Conservation (phyloP, 2,888 invertebrate genomes). For the Fragum fragum region DNA sequence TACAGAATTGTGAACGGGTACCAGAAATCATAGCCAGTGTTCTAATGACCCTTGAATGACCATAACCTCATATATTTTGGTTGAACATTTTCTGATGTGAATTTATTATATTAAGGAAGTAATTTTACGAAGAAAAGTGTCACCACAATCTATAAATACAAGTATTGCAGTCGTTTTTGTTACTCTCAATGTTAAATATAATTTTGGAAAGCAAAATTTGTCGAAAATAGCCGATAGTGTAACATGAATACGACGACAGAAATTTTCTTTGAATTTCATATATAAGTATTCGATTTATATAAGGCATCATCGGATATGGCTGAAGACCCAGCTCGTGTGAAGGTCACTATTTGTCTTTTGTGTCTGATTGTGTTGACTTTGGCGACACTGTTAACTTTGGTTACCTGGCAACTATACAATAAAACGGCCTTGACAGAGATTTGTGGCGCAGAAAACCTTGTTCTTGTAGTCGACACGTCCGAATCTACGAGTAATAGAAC, state of each 20-base stretch:
- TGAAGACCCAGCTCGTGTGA: constrained; percentile 5
- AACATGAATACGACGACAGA: no score
- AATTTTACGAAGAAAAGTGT: not conserved
- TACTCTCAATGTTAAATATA: no score
- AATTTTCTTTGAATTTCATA: no score
- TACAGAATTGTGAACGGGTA: not conserved
- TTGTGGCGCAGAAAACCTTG: not conserved
- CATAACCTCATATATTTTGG: not conserved
- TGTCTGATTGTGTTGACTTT: constrained; percentile 11
- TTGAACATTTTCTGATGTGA: not conserved
- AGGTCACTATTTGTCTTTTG: not conserved
- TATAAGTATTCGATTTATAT: no score
- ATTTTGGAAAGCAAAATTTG: no score
- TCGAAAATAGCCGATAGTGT: no score
- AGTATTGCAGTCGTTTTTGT: no score
- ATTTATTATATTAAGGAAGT: not conserved
- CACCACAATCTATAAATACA: no score
- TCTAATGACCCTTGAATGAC: not conserved
- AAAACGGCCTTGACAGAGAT: not conserved
- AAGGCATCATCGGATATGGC: constrained; percentile 1
- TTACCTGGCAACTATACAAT: constrained; percentile 13
- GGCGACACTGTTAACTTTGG: not conserved
- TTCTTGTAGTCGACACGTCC: not conserved
- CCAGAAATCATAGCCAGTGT: not conserved
- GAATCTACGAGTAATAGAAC: not conserved